Percentiles rank a stretch among this genome's conserved stretches.
These are phyloP conservation scores for Scrobipalpa costella DNA, from an alignment of 2,888 invertebrate species.

Conservation along the genomic window DNA sequence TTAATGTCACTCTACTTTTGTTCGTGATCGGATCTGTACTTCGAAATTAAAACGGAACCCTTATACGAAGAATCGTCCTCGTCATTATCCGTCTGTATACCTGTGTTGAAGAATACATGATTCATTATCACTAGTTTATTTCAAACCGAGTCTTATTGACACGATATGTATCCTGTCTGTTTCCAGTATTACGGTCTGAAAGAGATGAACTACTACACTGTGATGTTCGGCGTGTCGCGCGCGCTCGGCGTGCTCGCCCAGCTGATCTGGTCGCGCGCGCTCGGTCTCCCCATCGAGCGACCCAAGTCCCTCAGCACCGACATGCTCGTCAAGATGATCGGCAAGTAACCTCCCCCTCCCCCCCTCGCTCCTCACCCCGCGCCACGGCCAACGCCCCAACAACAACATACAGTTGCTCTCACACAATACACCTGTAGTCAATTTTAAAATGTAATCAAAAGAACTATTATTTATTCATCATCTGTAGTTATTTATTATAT, in stretches of 20 bases:
- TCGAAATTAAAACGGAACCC: no score
- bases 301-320: constrained; percentile 92
- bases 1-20: no score
- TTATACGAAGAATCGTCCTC: no score
- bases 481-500: background rate
- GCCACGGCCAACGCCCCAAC: background rate
- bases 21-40: no score
- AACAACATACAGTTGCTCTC: constrained; percentile 32
- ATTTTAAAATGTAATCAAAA: constrained; percentile 33
- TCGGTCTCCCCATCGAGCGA: constrained; percentile 92
- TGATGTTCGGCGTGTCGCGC: constrained; percentile 94
- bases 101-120: no score
- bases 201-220: constrained; percentile 97
- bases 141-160: no score
- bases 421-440: constrained; percentile 53
- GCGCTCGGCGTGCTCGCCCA: constrained; percentile 92
- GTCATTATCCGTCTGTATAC: no score
- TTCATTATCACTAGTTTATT: background rate
- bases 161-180: background rate
- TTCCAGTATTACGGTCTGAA: constrained; percentile 91
- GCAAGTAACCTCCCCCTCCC: constrained; percentile 53
- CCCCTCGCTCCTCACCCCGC: background rate
- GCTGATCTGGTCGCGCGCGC: constrained; percentile 92
- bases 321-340: constrained; percentile 70
- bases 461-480: background rate